These are phyloP conservation scores for Aphis gossypii DNA, from an alignment of 1,140 invertebrate genomes.

Conservation along the genomic window DNA sequence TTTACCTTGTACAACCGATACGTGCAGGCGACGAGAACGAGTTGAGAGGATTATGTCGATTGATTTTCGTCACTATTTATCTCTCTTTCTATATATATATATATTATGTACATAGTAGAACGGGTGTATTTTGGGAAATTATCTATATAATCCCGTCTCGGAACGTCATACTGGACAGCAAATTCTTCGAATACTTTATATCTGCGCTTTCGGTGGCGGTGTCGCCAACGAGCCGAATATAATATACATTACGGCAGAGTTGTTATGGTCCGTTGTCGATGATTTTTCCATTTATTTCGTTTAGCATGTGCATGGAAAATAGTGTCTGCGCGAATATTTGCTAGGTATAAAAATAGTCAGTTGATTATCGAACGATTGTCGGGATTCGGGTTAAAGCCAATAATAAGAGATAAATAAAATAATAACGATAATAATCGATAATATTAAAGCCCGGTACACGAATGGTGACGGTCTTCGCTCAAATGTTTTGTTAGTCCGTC, in stretches of 20 bases:
- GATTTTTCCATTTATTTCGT: neutral
- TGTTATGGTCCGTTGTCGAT: neutral
- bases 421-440: neutral
- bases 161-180: neutral
- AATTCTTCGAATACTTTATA: neutral
- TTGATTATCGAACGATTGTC: neutral
- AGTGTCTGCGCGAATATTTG: neutral
- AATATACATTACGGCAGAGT: neutral
- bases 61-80: neutral
- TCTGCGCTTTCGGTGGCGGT: neutral
- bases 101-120: neutral
- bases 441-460: no score
- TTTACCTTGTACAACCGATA: neutral
- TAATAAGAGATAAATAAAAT: neutral
- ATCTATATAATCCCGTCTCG: neutral
- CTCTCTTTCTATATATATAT: no score
- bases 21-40: neutral
- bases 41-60: neutral
- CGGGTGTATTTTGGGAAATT: neutral
- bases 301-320: neutral
- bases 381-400: neutral
- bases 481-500: neutral
- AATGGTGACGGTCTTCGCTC: neutral
- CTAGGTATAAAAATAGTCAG: neutral
- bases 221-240: neutral